Evolutionary conservation across 1,140 invertebrate genomes (phyloP), one percentile per base, ranked within the genome.

Genomic region (Aphaenogaster rudis): DNA sequence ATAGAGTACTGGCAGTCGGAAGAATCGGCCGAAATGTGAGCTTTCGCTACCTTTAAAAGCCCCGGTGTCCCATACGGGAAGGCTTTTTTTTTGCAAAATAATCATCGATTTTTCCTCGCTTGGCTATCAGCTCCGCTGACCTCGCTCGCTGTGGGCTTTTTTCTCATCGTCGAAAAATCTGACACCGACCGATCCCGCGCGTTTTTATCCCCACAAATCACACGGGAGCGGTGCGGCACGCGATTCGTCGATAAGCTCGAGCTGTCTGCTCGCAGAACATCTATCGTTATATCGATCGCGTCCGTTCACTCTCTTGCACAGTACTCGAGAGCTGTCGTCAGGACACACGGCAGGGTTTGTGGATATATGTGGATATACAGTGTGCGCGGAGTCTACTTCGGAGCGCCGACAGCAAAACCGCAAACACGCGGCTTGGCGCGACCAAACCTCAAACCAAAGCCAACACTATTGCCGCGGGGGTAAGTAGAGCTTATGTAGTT

Each of bases 391-490:
- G 84, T 76, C 90, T 94, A 93, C 93, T 93, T 87, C 90, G 84
- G 86, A 93, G 92, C 88, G 94, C 92, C 94, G 93, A 94, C 93
- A 93, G 94, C 93, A 93, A 95, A 95, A 95, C 94, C 95, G 92
- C 95, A 95, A 95, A 94, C 94, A 94, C 93, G 94, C 93, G 94
- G 94, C 93, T 95, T 94, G 92, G 91, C 91, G 93, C 92, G 91
- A 92, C 93, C 93, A 94, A 94, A 94, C 92, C 93, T 91, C 92
- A 95, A 94, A 95, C 95, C 94, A 95, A 93, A 95, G 94, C 93
- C 92, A 95, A 95, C 92, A 94, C 92, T 93, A 93, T 92, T 92
- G 92, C 91, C 93, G 89, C 86, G 91, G 88, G 94, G 90, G 92
- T 93, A 94, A 94, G 93, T 93, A 92, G 91, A 93, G 93, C 92